phyloP scores from a whole-genome alignment of 2,888 invertebrate species.

The Clepsis dumicolana region DNA sequence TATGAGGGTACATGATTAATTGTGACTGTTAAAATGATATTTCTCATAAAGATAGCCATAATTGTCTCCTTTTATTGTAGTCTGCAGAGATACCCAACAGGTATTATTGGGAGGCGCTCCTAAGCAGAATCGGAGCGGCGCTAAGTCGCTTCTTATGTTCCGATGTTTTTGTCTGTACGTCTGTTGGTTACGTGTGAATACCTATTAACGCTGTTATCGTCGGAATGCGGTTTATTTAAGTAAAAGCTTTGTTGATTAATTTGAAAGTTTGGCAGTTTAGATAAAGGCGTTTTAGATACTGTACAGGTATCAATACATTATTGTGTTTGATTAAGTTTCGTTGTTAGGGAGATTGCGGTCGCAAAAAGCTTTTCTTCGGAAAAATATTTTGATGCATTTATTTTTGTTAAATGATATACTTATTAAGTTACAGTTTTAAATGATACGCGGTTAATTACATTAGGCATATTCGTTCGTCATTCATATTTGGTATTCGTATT shows the following conservation, averaged over 20 bases:
- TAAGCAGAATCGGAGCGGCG: slow-evolving; percentile 13
- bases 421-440: too few relatives aligned
- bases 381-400: too few relatives aligned
- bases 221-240: slow-evolving; percentile 11
- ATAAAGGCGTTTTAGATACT: background rate
- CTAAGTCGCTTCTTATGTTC: slow-evolving; percentile 17
- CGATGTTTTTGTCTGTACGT: slow-evolving; percentile 8
- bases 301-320: background rate
- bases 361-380: too few relatives aligned
- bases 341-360: too few relatives aligned
- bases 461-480: too few relatives aligned
- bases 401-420: too few relatives aligned
- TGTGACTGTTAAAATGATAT: too few relatives aligned
- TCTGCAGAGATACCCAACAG: slow-evolving; percentile 3
- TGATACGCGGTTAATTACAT: too few relatives aligned
- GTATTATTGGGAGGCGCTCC: background rate
- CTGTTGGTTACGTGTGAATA: slow-evolving; percentile 18
- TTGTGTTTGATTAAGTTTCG: background rate
- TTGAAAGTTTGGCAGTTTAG: background rate
- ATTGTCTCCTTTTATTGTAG: background rate
- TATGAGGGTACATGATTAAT: too few relatives aligned
- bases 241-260: slow-evolving; percentile 6
- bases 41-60: too few relatives aligned
- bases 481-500: too few relatives aligned
- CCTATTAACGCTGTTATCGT: slow-evolving; percentile 10